Percentiles rank a stretch among this genome's conserved stretches.
These are phyloP conservation scores for Fragum sueziense DNA, from an alignment of 2,888 invertebrate genomes.

Conservation along the genomic window DNA sequence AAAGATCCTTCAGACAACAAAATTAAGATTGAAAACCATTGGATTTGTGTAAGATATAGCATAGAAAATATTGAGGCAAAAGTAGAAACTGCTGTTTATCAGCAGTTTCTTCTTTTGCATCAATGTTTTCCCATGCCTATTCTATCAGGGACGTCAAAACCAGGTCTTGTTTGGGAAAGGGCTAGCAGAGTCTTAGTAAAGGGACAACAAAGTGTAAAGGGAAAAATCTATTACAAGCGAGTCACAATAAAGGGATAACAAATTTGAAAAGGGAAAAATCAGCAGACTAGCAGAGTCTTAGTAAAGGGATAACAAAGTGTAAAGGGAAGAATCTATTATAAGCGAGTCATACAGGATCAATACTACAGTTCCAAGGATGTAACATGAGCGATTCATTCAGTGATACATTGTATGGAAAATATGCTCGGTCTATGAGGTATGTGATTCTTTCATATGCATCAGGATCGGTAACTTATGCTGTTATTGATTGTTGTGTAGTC, in stretches of 20 bases:
- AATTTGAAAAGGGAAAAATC: too few species aligned
- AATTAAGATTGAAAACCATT: neutral
- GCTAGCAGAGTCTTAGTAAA: neutral
- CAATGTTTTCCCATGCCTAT: neutral
- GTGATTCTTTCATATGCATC: neutral
- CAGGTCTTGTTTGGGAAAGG: neutral
- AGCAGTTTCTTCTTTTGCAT: neutral
- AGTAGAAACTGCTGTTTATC: neutral
- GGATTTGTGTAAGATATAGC: neutral
- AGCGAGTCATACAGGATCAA: constrained; percentile 5
- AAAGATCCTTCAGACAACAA: neutral
- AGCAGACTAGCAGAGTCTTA: neutral
- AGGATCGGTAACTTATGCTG: neutral
- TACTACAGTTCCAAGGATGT: constrained; percentile 1
- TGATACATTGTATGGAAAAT: neutral
- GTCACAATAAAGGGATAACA: too few species aligned
- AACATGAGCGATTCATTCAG: neutral
- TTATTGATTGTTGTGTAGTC: neutral
- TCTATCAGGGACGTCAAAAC: neutral
- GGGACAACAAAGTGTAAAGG: neutral
- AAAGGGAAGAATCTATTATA: constrained; percentile 9
- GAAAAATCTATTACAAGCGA: too few species aligned
- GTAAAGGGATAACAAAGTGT: too few species aligned
- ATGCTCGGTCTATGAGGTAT: neutral
- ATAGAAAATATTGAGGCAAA: constrained; percentile 1